These are phyloP conservation scores for Oncorhynchus gorbuscha DNA, from an alignment of 2,113 vertebrate species.

Conservation along the genomic window DNA sequence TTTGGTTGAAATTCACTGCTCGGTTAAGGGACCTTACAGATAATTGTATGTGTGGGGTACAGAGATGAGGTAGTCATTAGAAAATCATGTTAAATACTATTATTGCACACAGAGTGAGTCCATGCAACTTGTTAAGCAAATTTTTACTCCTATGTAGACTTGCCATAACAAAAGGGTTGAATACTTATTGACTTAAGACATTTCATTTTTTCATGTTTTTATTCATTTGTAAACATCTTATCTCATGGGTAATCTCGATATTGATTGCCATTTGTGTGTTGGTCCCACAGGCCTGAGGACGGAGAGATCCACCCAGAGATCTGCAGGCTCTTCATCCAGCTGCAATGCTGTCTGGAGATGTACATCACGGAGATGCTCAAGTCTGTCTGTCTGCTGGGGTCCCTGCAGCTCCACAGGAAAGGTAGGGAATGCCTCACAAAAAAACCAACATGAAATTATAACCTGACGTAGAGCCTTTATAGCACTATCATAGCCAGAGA, in stretches of 20 bases:
- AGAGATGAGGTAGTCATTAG: too few relatives aligned
- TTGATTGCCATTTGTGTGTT: slow-evolving; percentile 7
- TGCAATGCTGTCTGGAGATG: slow-evolving; percentile 98
- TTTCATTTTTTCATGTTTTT: too few relatives aligned
- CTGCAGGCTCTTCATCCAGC: slow-evolving; percentile 94
- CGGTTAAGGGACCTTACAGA: too few relatives aligned
- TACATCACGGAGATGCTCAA: slow-evolving; percentile 98
- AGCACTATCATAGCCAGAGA: slow-evolving; percentile 49
- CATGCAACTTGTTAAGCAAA: too few relatives aligned
- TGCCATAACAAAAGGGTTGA: too few relatives aligned
- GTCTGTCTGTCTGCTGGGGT: slow-evolving; percentile 92
- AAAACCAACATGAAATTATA: neutral
- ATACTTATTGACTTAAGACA: too few relatives aligned
- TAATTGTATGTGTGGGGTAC: too few relatives aligned
- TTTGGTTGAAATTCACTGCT: too few relatives aligned
- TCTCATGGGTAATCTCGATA: slow-evolving; percentile 7
- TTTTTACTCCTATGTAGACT: too few relatives aligned
- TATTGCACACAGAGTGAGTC: too few relatives aligned
- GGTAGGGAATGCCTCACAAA: slow-evolving; percentile 70
- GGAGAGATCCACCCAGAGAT: slow-evolving; percentile 98
- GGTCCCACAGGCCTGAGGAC: slow-evolving; percentile 87
- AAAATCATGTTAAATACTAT: too few relatives aligned
- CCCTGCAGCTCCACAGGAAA: slow-evolving; percentile 96
- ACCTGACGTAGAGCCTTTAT: neutral
- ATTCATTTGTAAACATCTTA: too few relatives aligned